These are phyloP conservation scores for Staurois parvus DNA, from an alignment of 2,797 vertebrate species.

Conservation along the genomic window DNA sequence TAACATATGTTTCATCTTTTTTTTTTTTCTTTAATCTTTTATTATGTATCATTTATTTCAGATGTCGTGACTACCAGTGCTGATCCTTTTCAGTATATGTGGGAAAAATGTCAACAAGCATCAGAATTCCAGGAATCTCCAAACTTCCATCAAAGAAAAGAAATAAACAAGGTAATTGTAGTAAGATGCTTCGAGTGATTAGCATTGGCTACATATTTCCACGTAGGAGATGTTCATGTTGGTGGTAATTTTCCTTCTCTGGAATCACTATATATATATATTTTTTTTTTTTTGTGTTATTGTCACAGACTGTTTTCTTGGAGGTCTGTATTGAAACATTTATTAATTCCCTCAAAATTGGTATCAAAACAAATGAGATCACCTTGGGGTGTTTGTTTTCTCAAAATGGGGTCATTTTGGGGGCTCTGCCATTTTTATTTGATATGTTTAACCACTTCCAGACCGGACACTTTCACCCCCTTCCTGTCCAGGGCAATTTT, in stretches of 20 bases:
- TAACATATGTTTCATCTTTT: neutral
- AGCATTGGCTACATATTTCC: conserved; percentile 18
- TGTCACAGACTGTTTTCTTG: neutral
- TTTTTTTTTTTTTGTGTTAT: neutral
- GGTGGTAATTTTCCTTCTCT: neutral
- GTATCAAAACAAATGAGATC: too few species aligned
- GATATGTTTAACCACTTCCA: too few species aligned
- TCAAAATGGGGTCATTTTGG: too few species aligned
- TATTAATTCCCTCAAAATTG: too few species aligned
- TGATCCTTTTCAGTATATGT: neutral
- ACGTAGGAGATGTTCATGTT: neutral
- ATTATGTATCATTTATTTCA: conserved; percentile 5
- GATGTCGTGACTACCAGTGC: conserved; percentile 18
- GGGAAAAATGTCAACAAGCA: conserved; percentile 21
- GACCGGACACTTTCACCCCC: too few species aligned
- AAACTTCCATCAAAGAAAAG: conserved; percentile 31
- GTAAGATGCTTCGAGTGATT: conserved; percentile 19
- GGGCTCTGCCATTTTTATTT: too few species aligned
- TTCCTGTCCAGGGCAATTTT: too few species aligned
- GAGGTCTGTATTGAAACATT: neutral
- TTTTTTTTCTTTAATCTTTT: neutral
- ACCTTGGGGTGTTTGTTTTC: too few species aligned
- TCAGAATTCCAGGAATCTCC: conserved; percentile 26
- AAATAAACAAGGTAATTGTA: neutral
- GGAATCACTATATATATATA: neutral